Conservation (phyloP, 2,113 vertebrate species). For the Pygoscelis adeliae region DNA sequence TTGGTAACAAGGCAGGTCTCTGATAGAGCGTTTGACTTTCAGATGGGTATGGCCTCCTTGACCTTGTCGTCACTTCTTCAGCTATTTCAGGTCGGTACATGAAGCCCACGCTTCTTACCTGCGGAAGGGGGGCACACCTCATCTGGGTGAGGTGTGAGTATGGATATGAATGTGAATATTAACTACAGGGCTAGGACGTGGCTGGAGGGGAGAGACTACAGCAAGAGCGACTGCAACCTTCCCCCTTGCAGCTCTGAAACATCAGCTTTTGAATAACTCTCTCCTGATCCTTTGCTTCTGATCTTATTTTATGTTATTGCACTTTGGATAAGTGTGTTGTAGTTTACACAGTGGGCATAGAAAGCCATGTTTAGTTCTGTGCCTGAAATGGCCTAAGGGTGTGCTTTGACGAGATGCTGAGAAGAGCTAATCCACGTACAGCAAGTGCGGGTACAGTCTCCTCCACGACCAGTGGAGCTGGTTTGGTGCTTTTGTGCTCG, state of each 20-base stretch:
- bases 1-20: not conserved
- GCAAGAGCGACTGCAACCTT: not conserved
- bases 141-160: not conserved
- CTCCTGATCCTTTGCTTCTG: not conserved
- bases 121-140: fast-evolving
- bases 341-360: not conserved
- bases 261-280: not conserved
- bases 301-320: not conserved
- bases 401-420: not conserved
- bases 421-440: not conserved
- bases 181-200: not conserved
- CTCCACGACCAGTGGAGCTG: not conserved
- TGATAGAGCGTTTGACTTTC: not conserved
- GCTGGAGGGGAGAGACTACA: not conserved
- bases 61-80: not conserved
- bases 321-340: not conserved
- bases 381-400: not conserved
- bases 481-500: not conserved
- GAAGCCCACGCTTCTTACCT: not conserved
- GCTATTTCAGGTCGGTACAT: not conserved
- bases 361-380: not conserved
- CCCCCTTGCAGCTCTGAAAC: not conserved
- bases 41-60: not conserved
- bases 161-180: not conserved
- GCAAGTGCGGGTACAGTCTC: not conserved